Conservation (phyloP, 2,888 invertebrate species). For the Drosophila kanekoi region DNA sequence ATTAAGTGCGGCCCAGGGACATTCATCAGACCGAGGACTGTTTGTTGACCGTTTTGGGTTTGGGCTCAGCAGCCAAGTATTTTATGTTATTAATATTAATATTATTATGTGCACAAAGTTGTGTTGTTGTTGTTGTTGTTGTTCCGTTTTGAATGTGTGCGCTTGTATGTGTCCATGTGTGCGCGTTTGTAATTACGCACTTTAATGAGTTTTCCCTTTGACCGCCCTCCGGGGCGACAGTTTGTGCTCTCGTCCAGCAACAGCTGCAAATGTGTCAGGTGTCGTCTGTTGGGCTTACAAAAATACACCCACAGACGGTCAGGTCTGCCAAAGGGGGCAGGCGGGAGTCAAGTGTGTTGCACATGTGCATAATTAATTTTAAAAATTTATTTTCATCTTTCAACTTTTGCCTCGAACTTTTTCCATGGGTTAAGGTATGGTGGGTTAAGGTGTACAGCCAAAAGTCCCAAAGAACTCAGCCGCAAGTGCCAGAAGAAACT, state of each 20-base stretch:
- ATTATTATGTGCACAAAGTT: constrained; percentile 63
- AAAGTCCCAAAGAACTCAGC: neutral
- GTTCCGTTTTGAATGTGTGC: constrained; percentile 1
- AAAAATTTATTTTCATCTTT: constrained; percentile 62
- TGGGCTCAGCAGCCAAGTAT: constrained; percentile 53
- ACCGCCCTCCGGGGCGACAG: constrained; percentile 28
- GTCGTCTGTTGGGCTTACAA: constrained; percentile 39
- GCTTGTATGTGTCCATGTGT: constrained; percentile 25
- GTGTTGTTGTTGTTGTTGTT: constrained; percentile 20
- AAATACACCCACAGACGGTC: constrained; percentile 26
- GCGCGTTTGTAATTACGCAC: constrained; percentile 72
- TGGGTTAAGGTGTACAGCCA: no score
- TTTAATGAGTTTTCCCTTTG: constrained; percentile 78
- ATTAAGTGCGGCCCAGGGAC: constrained; percentile 72
- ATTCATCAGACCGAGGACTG: constrained; percentile 41
- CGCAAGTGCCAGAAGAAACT: neutral
- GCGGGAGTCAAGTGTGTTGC: constrained; percentile 29
- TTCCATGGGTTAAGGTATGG: neutral
- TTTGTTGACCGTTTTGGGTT: constrained; percentile 20
- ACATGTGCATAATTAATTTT: constrained; percentile 77
- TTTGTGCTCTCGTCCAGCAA: constrained; percentile 33
- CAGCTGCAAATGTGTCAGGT: constrained; percentile 62
- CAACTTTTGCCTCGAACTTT: constrained; percentile 18
- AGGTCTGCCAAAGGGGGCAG: constrained; percentile 11
- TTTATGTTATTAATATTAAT: constrained; percentile 78